Evolutionary conservation across 1,140 invertebrate genomes (phyloP), one percentile per base, ranked within the genome.

Genomic region (Polypedilum vanderplanki): DNA sequence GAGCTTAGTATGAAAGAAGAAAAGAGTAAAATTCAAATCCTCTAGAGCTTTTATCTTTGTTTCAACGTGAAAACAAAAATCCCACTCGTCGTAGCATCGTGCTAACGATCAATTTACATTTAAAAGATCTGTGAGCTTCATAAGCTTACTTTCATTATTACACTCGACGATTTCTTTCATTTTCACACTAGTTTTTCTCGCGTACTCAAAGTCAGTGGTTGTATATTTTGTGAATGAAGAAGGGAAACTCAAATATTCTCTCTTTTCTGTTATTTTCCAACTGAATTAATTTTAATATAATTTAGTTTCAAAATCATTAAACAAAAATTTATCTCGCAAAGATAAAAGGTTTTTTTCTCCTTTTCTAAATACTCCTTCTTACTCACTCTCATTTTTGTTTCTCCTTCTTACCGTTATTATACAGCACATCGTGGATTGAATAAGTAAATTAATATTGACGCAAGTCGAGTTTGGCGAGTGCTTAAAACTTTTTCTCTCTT

Each of bases 301-400:
- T 57, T 57, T 57, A 57, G 24, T 57, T 57, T 57, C 46, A 57
- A 57, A 57, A n/a, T 57, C 46, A 57, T 57, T 57, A 57, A 57
- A 15, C 24, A 33, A 33, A 33, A 33, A 33, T 33, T 33, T 33
- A 33, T 33, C 24, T 33, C 5, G 24, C n/a, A 33, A 33, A 33
- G 24, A 33, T 33, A 33, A 33, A 33, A 33, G 24, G 24, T 33
- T 33, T 33, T 33, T 33, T 33, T 33, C 24, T 33, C 24, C 24
- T 33, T n/a, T n/a, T n/a, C n/a, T n/a, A n/a, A n/a, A n/a, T 33
- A 33, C 24, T 33, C 24, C 24, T 33, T 33, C 24, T 33, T 33
- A 3, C 24, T 33, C 24, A 33, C 24, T 33, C 24, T 33, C 5
- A 33, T 5, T 33, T 33, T 33, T n/a, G n/a, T 46, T 57, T 46